Base-by-base conservation (phyloP, 2,888 invertebrate genomes). In the Polyommatus icarus region DNA sequence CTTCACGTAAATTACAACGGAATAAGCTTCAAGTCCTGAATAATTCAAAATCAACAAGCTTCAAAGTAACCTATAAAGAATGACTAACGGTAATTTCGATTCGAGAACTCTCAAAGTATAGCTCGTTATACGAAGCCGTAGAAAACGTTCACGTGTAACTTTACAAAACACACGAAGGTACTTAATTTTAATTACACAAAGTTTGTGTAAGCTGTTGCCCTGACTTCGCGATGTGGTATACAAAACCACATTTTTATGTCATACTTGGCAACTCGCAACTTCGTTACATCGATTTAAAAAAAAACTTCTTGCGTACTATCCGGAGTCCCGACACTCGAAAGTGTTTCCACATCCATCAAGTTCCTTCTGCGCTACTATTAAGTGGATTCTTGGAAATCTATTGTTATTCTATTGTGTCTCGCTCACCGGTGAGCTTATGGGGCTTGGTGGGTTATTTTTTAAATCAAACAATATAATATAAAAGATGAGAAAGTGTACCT, bases 151-250 rank as follows among this genome's bases (percentile, higher is more conserved):
- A 40, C 40, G 72, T 72, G 40, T 72, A 72, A 72, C 72, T 72
- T 72, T 20, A n/a, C 72, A 20, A 72, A 72, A 67, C 29, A 67
- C 29, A 32, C 67, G 67, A 67, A 67, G 29, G 72, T 72, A 72
- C 72, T 72, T 72, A 72, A 72, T 40, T 36, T 72, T 72, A 72
- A 72, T 72, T 72, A 72, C 40, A 40, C 10, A 72, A 40, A 72
- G 8, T 72, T 72, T 40, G 20, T 71, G 32, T 71, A 36, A 32
- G 71, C 36, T 72, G n/a, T 72, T 40, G 10, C 36, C 40, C 10
- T 40, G 40, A 72, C 72, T 72, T 71, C 29, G 40, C 3, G 20
- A 72, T 72, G 7, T 46, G 46, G 72, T 10, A 40, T 72, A 20
- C 40, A 67, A 67, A 67, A 29, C 67, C 29, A 67, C 67, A 67